phyloP scores from a whole-genome alignment of 2,797 vertebrate species.

The Lagodon rhomboides region DNA sequence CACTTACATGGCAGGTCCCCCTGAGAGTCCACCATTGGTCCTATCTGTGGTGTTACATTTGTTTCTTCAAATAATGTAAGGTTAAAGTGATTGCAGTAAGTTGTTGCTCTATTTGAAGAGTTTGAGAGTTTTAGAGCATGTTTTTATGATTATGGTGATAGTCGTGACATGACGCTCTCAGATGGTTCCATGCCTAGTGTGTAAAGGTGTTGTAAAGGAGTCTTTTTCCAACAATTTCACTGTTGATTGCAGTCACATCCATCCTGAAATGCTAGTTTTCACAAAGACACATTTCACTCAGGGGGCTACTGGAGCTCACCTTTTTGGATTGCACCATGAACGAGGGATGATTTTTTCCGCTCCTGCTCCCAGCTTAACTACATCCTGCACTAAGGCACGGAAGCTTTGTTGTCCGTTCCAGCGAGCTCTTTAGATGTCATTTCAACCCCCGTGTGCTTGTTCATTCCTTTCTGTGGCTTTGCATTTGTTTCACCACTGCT shows the following conservation, averaged over 20 bases:
- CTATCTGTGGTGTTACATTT: no score
- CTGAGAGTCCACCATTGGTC: no score
- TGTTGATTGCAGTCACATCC: slow-evolving; percentile 13
- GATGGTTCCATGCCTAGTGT: no score
- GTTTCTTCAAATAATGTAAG: no score
- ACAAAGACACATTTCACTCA: slow-evolving; percentile 2
- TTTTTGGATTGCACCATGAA: neutral
- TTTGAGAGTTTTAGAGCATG: no score
- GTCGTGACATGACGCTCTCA: no score
- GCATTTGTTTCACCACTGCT: slow-evolving; percentile 60
- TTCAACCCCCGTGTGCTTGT: slow-evolving; percentile 50
- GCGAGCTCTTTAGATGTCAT: slow-evolving; percentile 57
- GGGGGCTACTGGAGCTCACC: slow-evolving; percentile 23
- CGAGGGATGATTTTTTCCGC: slow-evolving; percentile 22
- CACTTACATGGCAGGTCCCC: no score
- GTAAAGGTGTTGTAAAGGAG: neutral
- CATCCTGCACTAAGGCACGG: slow-evolving; percentile 41
- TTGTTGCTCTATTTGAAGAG: no score
- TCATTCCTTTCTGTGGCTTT: slow-evolving; percentile 45
- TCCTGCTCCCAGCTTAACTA: slow-evolving; percentile 37
- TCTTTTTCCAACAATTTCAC: slow-evolving; percentile 1
- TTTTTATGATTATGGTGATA: no score
- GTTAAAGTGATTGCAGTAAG: no score
- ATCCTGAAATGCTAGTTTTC: neutral
- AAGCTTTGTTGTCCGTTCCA: slow-evolving; percentile 60